These are phyloP conservation scores for Melanotaenia nigrans DNA, from an alignment of 2,797 vertebrate genomes.

Conservation along the genomic window DNA sequence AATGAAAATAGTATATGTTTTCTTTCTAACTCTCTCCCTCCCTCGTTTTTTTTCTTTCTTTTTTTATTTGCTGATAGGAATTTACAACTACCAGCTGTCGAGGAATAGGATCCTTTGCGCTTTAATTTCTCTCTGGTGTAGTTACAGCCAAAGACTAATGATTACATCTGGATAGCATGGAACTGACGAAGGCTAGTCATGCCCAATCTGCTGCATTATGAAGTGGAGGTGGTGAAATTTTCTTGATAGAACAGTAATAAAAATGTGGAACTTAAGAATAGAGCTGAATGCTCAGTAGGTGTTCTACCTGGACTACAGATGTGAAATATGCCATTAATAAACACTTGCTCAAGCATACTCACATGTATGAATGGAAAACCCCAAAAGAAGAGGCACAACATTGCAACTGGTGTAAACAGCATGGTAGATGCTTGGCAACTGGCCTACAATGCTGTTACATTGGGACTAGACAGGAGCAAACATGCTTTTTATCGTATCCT, in stretches of 20 bases:
- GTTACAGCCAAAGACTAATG: slow-evolving; percentile 61
- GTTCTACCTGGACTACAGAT: slow-evolving; percentile 27
- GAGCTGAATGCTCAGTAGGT: slow-evolving; percentile 21
- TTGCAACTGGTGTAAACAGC: slow-evolving; percentile 19
- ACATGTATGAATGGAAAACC: slow-evolving; percentile 8
- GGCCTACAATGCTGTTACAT: slow-evolving; percentile 23
- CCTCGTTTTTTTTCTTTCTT: slow-evolving; percentile 7
- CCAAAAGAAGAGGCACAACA: not conserved
- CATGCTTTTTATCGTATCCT: slow-evolving; percentile 36
- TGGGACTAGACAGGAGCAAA: slow-evolving; percentile 34
- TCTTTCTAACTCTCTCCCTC: slow-evolving; percentile 67
- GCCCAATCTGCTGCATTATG: slow-evolving; percentile 21
- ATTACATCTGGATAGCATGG: slow-evolving; percentile 55
- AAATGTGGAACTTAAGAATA: slow-evolving; percentile 23
- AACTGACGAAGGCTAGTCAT: slow-evolving; percentile 49
- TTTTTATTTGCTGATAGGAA: slow-evolving; percentile 67
- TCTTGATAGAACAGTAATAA: slow-evolving; percentile 39
- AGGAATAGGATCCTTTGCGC: slow-evolving; percentile 66
- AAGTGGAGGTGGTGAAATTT: slow-evolving; percentile 11
- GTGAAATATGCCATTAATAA: slow-evolving; percentile 58
- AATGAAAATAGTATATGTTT: slow-evolving; percentile 83
- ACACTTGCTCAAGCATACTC: slow-evolving; percentile 29
- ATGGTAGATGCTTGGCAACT: slow-evolving; percentile 42
- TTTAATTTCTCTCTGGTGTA: slow-evolving; percentile 57
- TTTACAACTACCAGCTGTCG: slow-evolving; percentile 76